Evolutionary conservation across 2,113 vertebrate species (phyloP).

Genomic region (Platysteira castanea): DNA sequence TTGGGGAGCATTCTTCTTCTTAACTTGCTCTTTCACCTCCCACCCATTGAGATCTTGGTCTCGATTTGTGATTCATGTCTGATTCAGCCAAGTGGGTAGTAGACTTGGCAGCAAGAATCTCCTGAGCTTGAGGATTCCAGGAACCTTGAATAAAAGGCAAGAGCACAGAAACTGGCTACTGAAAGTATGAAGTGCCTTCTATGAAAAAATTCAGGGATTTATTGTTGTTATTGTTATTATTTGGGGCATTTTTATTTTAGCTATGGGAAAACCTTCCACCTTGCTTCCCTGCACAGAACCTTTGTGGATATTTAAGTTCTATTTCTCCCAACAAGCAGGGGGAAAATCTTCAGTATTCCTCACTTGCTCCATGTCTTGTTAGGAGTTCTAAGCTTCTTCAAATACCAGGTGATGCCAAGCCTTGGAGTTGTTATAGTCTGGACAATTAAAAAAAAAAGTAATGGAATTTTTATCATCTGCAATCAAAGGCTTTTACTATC

Average conservation of each 20-base stretch:
- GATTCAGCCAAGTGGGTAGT: constrained; percentile 52
- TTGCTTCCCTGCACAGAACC: background rate
- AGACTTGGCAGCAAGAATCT: constrained; percentile 21
- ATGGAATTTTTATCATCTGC: background rate
- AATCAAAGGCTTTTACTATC: background rate
- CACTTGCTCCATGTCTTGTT: background rate
- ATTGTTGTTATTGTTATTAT: background rate
- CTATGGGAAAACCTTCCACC: background rate
- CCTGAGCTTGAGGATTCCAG: background rate
- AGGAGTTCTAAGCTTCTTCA: background rate
- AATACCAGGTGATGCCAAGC: background rate
- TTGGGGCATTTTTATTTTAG: background rate
- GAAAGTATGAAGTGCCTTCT: background rate
- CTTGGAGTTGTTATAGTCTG: background rate
- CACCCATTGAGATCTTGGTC: constrained; percentile 49
- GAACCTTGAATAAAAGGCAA: constrained; percentile 14
- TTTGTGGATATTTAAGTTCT: background rate
- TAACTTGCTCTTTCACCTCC: constrained; percentile 54
- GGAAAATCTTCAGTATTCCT: background rate
- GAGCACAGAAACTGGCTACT: background rate
- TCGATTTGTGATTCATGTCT: constrained; percentile 44
- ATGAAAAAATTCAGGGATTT: background rate
- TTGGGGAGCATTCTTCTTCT: background rate
- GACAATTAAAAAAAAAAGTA: background rate
- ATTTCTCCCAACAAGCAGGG: background rate